Base-by-base conservation (phyloP, 2,888 invertebrate species). In the Microplitis manilae region DNA sequence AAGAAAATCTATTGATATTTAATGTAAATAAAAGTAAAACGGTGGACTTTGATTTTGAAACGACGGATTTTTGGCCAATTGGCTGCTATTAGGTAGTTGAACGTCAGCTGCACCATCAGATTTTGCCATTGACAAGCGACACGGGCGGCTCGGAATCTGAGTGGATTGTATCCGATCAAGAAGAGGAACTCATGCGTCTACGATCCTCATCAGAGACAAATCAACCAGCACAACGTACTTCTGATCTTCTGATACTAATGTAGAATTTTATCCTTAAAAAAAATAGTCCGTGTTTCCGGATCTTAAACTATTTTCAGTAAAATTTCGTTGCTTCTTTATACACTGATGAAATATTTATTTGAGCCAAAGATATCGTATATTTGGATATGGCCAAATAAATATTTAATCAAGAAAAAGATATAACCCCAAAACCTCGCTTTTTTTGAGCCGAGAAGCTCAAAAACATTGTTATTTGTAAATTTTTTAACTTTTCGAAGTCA, bases 151-250 rank as follows among this genome's bases (percentile, higher is more conserved):
- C 94, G 41, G 94, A 94, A 89, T 94, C 94, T 68, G 95, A 95
- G 88, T 92, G 94, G 91, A 94, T 94, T 91, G 93, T 94, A 88
- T 95, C 95, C 20, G 95, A 95, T 88, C 94, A 95, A 90, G 95
- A 95, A 87, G 95, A 95, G 83, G 95, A 95, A 90, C 91, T 95
- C 70, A 91, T 95, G 85, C 93, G 94, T 84, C 93, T 95, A 85
- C 91, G 95, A 84, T 94, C 94, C 90, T 94, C 83, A 83, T 86
- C 83, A 81, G 88, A 88, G 84, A 87, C 83, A 86, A 87, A 85
- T 84, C 88, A 88, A 78, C 86, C 86, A 76, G 81, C 82, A 79
- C 86, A 87, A 81, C 85, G 85, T 77, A 86, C 86, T 78, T 87
- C 88, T 79, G 88, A 88, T 83, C 85, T 88, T 79, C 78, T 87